Evolutionary conservation across 2,888 invertebrate genomes (phyloP), one percentile per base, ranked within the genome.

Genomic region (Notodonta ziczac): DNA sequence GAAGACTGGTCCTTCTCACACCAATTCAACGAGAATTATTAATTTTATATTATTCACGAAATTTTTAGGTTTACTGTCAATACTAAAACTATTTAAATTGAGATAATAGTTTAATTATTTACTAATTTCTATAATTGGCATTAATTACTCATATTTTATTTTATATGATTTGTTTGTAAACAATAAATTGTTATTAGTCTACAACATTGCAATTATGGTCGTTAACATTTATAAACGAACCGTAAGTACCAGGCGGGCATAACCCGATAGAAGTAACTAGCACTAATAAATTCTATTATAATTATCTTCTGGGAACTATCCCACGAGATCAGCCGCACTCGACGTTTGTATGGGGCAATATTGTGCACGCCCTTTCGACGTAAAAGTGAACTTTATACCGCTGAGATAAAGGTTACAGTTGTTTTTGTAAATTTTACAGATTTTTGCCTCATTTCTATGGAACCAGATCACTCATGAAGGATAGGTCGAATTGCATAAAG

Each of bases 291-390:
- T 68, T 71, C 70, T 72, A 73, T 69, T 66, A 76, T 74, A 76
- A 76, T 77, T 78, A 71, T 66, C 71, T 80, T 81, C 80, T 89
- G 90, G 82, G 90, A 90, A 91, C 83, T 80, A 81, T 90, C 90
- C 85, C 90, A 90, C 91, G 91, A 89, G 86, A 88, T 83, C 81
- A 74, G 76, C 81, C 76, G 69, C 73, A 72, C 71, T 60, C 56
- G 66, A 70, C 70, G 69, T 78, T 76, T 78, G 80, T 77, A 72
- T 74, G 74, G 67, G 57, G 78, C 67, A 72, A 72, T 73, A 60
- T 46, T 32, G 58, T 24, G 54, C 48, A 56, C 55, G 59, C 54
- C 59, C 35, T 57, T 61, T 56, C 16, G 59, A 53, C 8, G 42
- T 53, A 32, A 71, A 71, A 76, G 65, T 63, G 57, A 56, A 67